Evolutionary conservation across 64 coral and sea anemone genomes (phyloP).

Genomic region (Trachythela sp.): DNA sequence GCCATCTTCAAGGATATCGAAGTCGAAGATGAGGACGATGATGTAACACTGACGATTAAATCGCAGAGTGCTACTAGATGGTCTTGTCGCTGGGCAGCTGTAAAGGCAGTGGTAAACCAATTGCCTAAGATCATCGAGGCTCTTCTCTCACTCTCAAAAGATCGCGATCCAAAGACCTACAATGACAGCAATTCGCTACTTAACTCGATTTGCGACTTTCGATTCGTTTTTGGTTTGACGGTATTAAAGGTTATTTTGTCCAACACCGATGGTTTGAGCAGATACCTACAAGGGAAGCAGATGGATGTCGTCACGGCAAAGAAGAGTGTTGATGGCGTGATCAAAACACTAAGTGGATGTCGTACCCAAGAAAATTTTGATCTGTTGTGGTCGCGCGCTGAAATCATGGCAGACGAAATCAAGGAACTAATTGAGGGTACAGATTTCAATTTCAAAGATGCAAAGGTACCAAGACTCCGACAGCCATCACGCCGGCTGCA

Average conservation of each 20-base stretch:
- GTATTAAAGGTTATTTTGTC: constrained; percentile 38
- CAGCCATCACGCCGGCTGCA: constrained; percentile 29
- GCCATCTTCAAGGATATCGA: too few species aligned
- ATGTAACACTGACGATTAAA: too few species aligned
- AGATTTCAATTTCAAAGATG: constrained; percentile 38
- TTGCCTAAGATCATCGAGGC: too few species aligned
- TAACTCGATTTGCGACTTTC: constrained; percentile 35
- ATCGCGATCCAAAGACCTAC: background rate
- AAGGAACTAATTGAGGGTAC: constrained; percentile 26
- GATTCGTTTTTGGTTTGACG: constrained; percentile 38
- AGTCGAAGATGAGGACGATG: too few species aligned
- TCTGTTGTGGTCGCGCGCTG: constrained; percentile 35
- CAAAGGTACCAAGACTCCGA: constrained; percentile 27
- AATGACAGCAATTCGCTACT: constrained; percentile 25
- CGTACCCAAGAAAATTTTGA: constrained; percentile 27
- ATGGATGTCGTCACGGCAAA: constrained; percentile 48
- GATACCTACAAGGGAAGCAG: constrained; percentile 39
- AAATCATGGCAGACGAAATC: constrained; percentile 37
- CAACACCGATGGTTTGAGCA: constrained; percentile 40
- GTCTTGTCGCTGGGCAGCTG: too few species aligned
- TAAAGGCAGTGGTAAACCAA: too few species aligned
- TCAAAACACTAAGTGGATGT: constrained; percentile 40
- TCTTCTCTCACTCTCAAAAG: too few species aligned
- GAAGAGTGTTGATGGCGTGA: constrained; percentile 18
- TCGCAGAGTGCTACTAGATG: too few species aligned